Base-by-base conservation (phyloP, 2,797 vertebrate genomes). In the Crax fasciolata region DNA sequence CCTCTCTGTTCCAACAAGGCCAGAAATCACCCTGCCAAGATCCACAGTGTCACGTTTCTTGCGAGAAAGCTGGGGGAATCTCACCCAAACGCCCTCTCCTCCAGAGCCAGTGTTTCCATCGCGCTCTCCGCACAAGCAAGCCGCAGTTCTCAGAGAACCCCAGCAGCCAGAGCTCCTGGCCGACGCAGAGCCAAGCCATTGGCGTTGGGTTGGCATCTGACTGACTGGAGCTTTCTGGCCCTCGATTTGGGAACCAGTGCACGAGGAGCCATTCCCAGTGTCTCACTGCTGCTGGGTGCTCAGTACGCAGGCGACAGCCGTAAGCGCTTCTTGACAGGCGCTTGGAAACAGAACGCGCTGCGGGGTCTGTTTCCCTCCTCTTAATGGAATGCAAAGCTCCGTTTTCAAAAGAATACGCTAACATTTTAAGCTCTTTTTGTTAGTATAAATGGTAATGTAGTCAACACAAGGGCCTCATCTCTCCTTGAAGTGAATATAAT, bases 301-400 rank as follows among this genome's bases (percentile, higher is more conserved):
- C 79, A 4, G 25, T 27, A 25, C 96, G 94, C 94, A 91, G 85
- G 91, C 11, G 55, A 96, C 96, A 97, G 94, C 95, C 84, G 1
- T 84, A 88, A 95, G 95, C 74, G 65, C 46, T 91, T 55, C 88
- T 94, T 97, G 96, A 97, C 96, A 96, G 95, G 93, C 32, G 20
- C 92, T 84, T 86, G 96, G 96, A 97, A 93, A 95, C 52, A 51
- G 17, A 89, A 96, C 43, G 87, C 16, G 54, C 74, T 1, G 30
- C 54, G 55, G 93, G 92, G 96, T 97, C 92, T 67, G 91, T 95
- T 97, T 73, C 95, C 89, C 95, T 95, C 85, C 92, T 57, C 92
- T 82, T 96, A 97, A 97, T 94, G 54, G 93, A 92, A 97, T 96
- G 96, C 97, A 97, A 97, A 97, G 95, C 90, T 97, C 86, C 10